Base-by-base conservation (phyloP, 1,140 invertebrate genomes). In the Brachionus calyciflorus region DNA sequence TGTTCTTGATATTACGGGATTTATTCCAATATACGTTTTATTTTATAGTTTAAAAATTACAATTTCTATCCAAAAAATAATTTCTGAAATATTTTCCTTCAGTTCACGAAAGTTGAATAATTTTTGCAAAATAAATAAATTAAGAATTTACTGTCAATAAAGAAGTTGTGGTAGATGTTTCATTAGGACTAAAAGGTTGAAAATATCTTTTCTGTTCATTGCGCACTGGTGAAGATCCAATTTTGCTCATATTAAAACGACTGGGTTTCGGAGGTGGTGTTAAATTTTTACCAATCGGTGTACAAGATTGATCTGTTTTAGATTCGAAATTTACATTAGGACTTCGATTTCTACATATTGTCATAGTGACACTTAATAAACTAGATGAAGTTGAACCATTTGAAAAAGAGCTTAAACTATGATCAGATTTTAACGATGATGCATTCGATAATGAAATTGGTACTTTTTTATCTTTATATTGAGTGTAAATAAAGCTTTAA, bases 281-380 rank as follows among this genome's bases (percentile, higher is more conserved):
- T 17, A 65, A 24, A 44, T 37, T 65, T 26, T 65, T 65, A 12
- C 4, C 9, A 5, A 37, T 3, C 4, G 33, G 3, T 9, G 9
- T 37, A 37, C 9, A 3, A 9, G 3, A 37, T 37, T 37, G 33
- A 5, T 44, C 9, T 24, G 21, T 10, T 19, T 41, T 44, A 21
- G 60, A 41, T 44, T 24, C 6, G 19, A 21, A 28, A 10, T 65
- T 41, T 9, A 44, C 21, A 41, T 26, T 65, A 21, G 60, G 60
- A 26, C 40, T 65, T 46, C 40, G 33, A 44, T 41, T 24, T 24
- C 60, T 65, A 24, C 40, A 30, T 14, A 65, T 44, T 10, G 60
- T 65, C 60, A 65, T 65, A 9, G 40, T 65, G 4, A 65, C 33
- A 65, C 40, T 65, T 44, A 65, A n/a, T 24, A 65, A 21, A 26